Percentiles rank a stretch among this genome's conserved stretches.
Conservation (phyloP, 2,888 invertebrate species). For the Netelia melanura region DNA sequence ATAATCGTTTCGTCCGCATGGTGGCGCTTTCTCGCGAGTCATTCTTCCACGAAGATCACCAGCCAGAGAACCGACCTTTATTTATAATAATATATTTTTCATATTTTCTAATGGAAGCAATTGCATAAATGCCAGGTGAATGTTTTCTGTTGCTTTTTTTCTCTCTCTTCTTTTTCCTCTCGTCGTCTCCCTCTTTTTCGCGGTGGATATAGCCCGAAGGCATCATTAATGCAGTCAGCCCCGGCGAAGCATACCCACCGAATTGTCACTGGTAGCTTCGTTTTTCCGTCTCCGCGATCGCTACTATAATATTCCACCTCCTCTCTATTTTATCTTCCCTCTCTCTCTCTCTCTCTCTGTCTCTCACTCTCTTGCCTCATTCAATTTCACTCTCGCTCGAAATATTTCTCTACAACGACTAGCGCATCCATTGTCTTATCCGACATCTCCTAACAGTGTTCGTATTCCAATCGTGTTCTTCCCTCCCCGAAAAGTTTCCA, state of each 20-base stretch:
- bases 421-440: background rate
- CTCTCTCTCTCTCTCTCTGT: conserved; percentile 41
- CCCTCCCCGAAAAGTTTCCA: conserved; percentile 73
- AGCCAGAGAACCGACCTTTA: conserved; percentile 38
- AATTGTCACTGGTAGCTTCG: conserved; percentile 61
- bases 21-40: conserved; percentile 16
- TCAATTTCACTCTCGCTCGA: conserved; percentile 25
- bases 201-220: conserved; percentile 75
- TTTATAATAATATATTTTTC: conserved; percentile 67
- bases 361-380: conserved; percentile 26
- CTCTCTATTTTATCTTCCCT: conserved; percentile 36
- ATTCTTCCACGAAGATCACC: conserved; percentile 51
- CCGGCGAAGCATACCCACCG: conserved; percentile 59
- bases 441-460: conserved; percentile 3
- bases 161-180: background rate
- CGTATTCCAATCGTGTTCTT: conserved; percentile 74
- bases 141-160: conserved; percentile 40
- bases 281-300: conserved; percentile 54
- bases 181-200: background rate
- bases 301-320: conserved; percentile 65
- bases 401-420: conserved; percentile 31
- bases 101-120: conserved; percentile 72
- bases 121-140: conserved; percentile 73
- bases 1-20: background rate
- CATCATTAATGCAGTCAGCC: conserved; percentile 80